A percentile compares a stretch with the other conserved stretches of the same genome.
phyloP scores from a whole-genome alignment of 2,113 vertebrate genomes.

The Dendrocopos noguchii region DNA sequence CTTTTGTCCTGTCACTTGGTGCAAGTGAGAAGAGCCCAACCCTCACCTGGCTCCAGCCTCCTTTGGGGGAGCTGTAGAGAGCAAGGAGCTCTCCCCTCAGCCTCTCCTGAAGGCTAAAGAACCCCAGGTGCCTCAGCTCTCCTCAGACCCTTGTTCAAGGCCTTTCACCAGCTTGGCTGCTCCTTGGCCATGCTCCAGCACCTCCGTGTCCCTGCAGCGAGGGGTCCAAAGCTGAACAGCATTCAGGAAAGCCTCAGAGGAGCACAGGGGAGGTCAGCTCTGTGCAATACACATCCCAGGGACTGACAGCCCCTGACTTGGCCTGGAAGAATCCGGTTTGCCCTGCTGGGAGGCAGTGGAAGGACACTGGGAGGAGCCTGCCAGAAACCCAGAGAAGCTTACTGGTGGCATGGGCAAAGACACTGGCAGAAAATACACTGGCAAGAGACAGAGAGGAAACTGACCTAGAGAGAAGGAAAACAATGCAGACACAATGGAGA shows the following conservation, averaged over 20 bases:
- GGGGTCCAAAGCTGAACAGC: background rate
- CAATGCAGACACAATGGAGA: background rate
- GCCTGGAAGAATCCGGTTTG: background rate
- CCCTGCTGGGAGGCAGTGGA: background rate
- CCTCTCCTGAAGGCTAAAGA: too few relatives aligned
- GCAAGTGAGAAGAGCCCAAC: too few relatives aligned
- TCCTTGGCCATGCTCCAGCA: too few relatives aligned
- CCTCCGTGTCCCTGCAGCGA: too few relatives aligned
- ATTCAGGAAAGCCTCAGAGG: background rate
- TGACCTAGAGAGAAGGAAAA: background rate
- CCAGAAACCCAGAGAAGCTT: background rate
- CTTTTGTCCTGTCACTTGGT: too few relatives aligned
- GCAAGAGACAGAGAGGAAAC: background rate
- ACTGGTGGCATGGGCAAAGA: background rate
- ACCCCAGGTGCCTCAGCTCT: too few relatives aligned
- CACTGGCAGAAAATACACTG: background rate
- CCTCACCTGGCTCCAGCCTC: too few relatives aligned
- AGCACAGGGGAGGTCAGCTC: background rate
- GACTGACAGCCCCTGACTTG: background rate
- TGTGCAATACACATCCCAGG: background rate
- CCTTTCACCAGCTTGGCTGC: too few relatives aligned
- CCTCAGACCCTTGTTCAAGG: too few relatives aligned
- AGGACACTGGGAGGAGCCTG: background rate
- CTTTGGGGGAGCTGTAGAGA: too few relatives aligned
- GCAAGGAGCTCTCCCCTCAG: too few relatives aligned